Conservation (phyloP, 2,888 invertebrate genomes). For the Julus scandinavius region DNA sequence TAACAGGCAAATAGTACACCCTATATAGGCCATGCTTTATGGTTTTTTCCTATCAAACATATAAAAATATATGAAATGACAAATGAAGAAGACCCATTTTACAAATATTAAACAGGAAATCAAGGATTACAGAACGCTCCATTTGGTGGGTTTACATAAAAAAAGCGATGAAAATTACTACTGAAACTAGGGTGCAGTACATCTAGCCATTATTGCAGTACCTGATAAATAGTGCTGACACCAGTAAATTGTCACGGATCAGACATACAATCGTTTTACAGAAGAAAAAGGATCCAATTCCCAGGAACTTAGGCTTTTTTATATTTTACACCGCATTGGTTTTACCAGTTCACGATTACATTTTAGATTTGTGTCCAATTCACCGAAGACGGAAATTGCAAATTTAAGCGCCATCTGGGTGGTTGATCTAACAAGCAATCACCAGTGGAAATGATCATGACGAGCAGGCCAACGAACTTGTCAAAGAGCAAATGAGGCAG, state of each 20-base stretch:
- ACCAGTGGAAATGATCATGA: too few relatives aligned
- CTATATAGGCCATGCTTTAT: slow-evolving; percentile 18
- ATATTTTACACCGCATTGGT: too few relatives aligned
- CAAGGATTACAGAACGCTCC: not conserved
- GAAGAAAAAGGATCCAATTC: not conserved
- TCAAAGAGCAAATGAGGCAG: too few relatives aligned
- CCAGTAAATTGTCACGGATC: not conserved
- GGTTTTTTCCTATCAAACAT: not conserved
- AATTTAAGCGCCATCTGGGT: too few relatives aligned
- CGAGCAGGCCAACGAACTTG: too few relatives aligned
- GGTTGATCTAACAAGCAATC: too few relatives aligned
- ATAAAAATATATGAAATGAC: not conserved
- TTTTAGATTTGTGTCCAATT: too few relatives aligned
- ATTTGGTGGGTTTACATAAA: not conserved
- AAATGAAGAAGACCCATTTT: not conserved
- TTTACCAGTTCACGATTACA: too few relatives aligned
- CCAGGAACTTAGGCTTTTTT: too few relatives aligned
- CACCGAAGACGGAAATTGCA: too few relatives aligned
- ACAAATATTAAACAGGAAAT: not conserved
- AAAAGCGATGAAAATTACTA: not conserved
- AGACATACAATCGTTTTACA: not conserved
- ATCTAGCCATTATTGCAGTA: not conserved
- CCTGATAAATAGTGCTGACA: not conserved
- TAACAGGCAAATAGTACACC: not conserved
- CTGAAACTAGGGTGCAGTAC: not conserved